Percentiles rank a stretch among this genome's conserved stretches.
Evolutionary conservation across 53 echinoderm and acorn worm species (phyloP).

Genomic region (Luidia sarsii): DNA sequence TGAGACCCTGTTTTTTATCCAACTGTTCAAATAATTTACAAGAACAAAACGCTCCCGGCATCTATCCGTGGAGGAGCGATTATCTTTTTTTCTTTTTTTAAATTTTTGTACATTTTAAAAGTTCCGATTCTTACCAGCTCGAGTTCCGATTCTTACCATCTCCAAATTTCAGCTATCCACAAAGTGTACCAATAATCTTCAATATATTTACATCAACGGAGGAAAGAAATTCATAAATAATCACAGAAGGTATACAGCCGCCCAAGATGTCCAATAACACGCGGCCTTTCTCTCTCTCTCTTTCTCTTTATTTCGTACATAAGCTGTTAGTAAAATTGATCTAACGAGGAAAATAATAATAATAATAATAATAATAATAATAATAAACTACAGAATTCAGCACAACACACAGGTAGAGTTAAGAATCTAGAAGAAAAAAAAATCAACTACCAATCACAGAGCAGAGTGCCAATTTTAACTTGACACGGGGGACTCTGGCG

Average conservation of each 20-base stretch:
- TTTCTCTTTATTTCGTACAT: constrained; percentile 3
- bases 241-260: constrained; percentile 27
- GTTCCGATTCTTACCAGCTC: constrained; percentile 8
- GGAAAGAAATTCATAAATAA: constrained; percentile 20
- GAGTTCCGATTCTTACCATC: constrained; percentile 22
- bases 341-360: constrained; percentile 26
- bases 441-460: not conserved
- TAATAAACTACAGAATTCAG: constrained; percentile 17
- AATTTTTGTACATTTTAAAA: constrained; percentile 3
- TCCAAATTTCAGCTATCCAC: constrained; percentile 50
- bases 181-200: constrained; percentile 39
- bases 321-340: constrained; percentile 15
- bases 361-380: too few relatives aligned
- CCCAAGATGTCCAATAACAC: too few relatives aligned
- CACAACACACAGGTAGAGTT: constrained; percentile 37
- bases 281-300: too few relatives aligned
- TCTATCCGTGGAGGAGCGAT: too few relatives aligned
- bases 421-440: constrained; percentile 15
- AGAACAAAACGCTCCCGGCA: not conserved
- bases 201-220: constrained; percentile 20
- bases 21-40: constrained; percentile 38
- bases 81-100: constrained; percentile 9
- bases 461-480: not conserved
- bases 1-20: constrained; percentile 14
- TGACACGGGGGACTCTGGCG: too few relatives aligned